Evolutionary conservation across 2,888 invertebrate genomes (phyloP).

Genomic region (Eurytoma adleriae): DNA sequence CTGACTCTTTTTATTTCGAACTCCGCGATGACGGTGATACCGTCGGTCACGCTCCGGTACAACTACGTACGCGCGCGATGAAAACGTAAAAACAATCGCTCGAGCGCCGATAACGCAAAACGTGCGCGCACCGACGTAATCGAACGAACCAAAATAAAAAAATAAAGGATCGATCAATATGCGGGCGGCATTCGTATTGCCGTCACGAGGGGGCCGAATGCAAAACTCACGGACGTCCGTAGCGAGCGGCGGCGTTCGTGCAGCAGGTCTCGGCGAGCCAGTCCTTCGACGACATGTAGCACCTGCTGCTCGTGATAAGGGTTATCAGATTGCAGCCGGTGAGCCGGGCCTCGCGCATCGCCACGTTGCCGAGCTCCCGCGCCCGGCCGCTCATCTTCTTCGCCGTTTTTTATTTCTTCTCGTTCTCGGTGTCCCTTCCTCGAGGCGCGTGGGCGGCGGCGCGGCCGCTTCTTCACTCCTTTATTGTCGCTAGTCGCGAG

Average conservation of each 20-base stretch:
- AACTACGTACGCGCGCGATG: background rate
- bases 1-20: too few species aligned
- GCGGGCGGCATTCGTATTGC: too few species aligned
- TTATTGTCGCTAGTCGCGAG: background rate
- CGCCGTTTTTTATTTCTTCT: background rate
- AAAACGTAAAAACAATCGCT: too few species aligned
- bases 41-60: too few species aligned
- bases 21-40: too few species aligned
- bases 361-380: conserved; percentile 30
- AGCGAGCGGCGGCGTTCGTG: background rate
- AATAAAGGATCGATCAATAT: background rate
- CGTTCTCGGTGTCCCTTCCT: too few species aligned
- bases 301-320: conserved; percentile 71
- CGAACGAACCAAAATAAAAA: background rate
- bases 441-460: background rate
- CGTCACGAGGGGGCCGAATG: too few species aligned
- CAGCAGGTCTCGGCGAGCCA: conserved; percentile 62
- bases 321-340: conserved; percentile 70
- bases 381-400: conserved; percentile 13
- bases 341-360: conserved; percentile 13
- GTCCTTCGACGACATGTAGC: conserved; percentile 70
- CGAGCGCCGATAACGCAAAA: background rate
- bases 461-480: background rate
- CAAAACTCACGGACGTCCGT: background rate
- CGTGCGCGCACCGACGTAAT: too few species aligned